Conservation (phyloP, 2,797 vertebrate genomes). For the Zenarchopterus dispar region DNA sequence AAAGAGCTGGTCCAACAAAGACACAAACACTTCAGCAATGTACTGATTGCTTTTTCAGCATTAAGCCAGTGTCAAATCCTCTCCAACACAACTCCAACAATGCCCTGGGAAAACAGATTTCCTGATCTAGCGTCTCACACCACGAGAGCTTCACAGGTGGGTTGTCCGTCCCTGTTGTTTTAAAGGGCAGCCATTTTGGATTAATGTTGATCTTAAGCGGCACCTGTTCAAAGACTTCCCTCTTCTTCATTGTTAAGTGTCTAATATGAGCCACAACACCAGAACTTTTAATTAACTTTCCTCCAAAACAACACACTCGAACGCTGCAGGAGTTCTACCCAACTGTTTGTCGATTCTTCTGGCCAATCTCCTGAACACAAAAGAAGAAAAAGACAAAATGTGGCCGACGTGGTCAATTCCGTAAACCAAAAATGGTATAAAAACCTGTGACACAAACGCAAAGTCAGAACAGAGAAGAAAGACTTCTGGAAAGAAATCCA, state of each 20-base stretch:
- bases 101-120: constrained; percentile 18
- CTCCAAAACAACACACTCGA: constrained; percentile 71
- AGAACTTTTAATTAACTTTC: constrained; percentile 72
- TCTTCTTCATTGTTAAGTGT: constrained; percentile 48
- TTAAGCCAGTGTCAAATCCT: constrained; percentile 59
- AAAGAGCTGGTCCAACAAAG: constrained; percentile 19
- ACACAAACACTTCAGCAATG: constrained; percentile 39
- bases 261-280: constrained; percentile 19
- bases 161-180: constrained; percentile 71
- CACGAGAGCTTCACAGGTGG: constrained; percentile 35
- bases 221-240: constrained; percentile 56
- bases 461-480: constrained; percentile 42
- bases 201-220: constrained; percentile 43
- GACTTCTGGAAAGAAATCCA: constrained; percentile 17
- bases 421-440: constrained; percentile 68
- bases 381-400: constrained; percentile 33
- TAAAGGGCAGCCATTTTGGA: constrained; percentile 69
- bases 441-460: constrained; percentile 19
- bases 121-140: constrained; percentile 6
- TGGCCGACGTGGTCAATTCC: constrained; percentile 54
- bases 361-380: constrained; percentile 56
- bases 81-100: constrained; percentile 35
- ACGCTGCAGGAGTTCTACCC: constrained; percentile 55
- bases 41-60: constrained; percentile 12
- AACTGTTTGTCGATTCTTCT: constrained; percentile 40